Evolutionary conservation across 2,888 invertebrate species (phyloP).

Genomic region (Helleia helle): DNA sequence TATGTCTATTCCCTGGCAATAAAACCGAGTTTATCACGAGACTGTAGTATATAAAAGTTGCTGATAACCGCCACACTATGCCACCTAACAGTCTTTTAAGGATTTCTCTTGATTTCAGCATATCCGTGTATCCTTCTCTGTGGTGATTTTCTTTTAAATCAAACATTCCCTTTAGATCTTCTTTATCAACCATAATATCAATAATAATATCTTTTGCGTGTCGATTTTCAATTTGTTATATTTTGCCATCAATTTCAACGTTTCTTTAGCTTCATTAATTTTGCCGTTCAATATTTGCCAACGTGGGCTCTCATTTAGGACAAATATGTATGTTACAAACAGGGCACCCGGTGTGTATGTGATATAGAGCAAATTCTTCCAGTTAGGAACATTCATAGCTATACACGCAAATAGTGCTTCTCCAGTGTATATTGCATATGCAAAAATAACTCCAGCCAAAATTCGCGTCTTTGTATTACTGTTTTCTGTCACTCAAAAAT

Average conservation of each 20-base stretch:
- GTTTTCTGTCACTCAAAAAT: slow-evolving; percentile 48
- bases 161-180: slow-evolving; percentile 36
- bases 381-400: slow-evolving; percentile 47
- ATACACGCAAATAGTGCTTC: slow-evolving; percentile 44
- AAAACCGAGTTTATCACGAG: slow-evolving; percentile 50
- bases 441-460: slow-evolving; percentile 42
- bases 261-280: slow-evolving; percentile 37
- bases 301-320: slow-evolving; percentile 48
- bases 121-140: slow-evolving; percentile 34
- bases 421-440: slow-evolving; percentile 46
- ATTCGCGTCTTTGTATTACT: slow-evolving; percentile 38
- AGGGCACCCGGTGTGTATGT: slow-evolving; percentile 49
- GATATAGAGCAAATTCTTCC: slow-evolving; percentile 46
- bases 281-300: slow-evolving; percentile 51
- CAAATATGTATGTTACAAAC: slow-evolving; percentile 33
- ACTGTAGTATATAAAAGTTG: slow-evolving; percentile 52
- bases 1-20: slow-evolving; percentile 52
- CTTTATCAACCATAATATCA: slow-evolving; percentile 27
- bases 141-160: slow-evolving; percentile 35
- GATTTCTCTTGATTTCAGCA: slow-evolving; percentile 41
- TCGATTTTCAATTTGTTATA: slow-evolving; percentile 41
- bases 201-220: slow-evolving; percentile 31
- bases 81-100: slow-evolving; percentile 37
- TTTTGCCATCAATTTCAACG: slow-evolving; percentile 33
- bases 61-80: slow-evolving; percentile 37